Percentiles rank a stretch among this genome's conserved stretches.
Conservation (phyloP, 2,113 vertebrate species). For the Prietella phreatophila region DNA sequence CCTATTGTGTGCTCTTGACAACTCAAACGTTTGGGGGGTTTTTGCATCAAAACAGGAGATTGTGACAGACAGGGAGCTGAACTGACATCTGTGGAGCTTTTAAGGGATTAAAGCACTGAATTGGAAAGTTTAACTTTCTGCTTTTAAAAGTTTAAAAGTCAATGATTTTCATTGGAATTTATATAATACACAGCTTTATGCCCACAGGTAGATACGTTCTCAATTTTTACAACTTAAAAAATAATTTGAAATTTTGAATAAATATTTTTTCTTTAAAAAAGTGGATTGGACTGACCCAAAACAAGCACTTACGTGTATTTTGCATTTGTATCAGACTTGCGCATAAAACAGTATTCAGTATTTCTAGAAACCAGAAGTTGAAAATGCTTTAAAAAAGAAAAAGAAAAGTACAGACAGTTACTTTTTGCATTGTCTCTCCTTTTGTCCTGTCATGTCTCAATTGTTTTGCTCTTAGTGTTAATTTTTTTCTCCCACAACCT, state of each 20-base stretch:
- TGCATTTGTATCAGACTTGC: background rate
- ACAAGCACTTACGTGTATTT: background rate
- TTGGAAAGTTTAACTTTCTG: background rate
- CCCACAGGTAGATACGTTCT: background rate
- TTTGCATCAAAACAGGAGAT: background rate
- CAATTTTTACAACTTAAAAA: background rate
- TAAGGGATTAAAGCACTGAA: background rate
- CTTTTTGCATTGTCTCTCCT: background rate
- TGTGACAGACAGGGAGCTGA: background rate
- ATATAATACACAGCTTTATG: background rate
- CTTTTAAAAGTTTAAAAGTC: background rate
- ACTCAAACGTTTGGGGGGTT: background rate
- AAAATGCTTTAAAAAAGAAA: background rate
- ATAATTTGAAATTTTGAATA: background rate
- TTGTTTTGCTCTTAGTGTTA: background rate
- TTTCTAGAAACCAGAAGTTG: background rate
- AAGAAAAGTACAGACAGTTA: background rate
- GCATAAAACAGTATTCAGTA: background rate
- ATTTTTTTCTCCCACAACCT: background rate
- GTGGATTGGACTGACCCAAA: background rate
- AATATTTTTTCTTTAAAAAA: too few relatives aligned
- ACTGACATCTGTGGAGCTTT: background rate
- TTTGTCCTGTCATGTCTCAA: background rate
- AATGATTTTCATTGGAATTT: background rate
- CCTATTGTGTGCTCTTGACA: background rate